These are phyloP conservation scores for Turritopsis rubra DNA, from an alignment of 30 jellyfish, hydroid and myxozoan genomes.

Conservation along the genomic window DNA sequence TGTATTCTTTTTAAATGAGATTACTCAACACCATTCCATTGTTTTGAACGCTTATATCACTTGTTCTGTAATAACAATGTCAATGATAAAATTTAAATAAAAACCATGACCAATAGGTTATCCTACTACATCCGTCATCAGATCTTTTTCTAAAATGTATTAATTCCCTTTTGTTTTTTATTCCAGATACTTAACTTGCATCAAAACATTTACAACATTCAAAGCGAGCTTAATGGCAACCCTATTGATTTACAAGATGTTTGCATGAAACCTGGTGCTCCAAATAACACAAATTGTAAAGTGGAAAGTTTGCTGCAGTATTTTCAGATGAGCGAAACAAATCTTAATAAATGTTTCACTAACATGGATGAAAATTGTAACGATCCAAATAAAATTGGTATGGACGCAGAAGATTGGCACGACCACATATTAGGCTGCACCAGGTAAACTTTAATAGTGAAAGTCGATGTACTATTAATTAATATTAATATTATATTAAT, in stretches of 20 bases:
- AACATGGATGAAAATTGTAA: conserved; percentile 38
- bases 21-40: no score
- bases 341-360: conserved; percentile 60
- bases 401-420: conserved; percentile 89
- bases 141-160: no score
- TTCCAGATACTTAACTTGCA: background rate
- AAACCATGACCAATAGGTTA: no score
- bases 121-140: no score
- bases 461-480: background rate
- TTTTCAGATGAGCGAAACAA: conserved; percentile 78
- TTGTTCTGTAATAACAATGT: no score
- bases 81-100: no score
- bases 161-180: background rate
- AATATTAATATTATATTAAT: no score
- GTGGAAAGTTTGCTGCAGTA: conserved; percentile 77
- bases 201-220: background rate
- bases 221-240: background rate
- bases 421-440: conserved; percentile 87
- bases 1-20: no score
- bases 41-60: no score
- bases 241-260: background rate
- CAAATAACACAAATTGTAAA: conserved; percentile 62
- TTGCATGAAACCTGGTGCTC: background rate
- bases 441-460: conserved; percentile 51
- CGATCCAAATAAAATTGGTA: conserved; percentile 40